A percentile compares a stretch with the other conserved stretches of the same genome.
These are phyloP conservation scores for Actinopyga echinites DNA, from an alignment of 53 echinoderm and acorn worm species.

Conservation along the genomic window DNA sequence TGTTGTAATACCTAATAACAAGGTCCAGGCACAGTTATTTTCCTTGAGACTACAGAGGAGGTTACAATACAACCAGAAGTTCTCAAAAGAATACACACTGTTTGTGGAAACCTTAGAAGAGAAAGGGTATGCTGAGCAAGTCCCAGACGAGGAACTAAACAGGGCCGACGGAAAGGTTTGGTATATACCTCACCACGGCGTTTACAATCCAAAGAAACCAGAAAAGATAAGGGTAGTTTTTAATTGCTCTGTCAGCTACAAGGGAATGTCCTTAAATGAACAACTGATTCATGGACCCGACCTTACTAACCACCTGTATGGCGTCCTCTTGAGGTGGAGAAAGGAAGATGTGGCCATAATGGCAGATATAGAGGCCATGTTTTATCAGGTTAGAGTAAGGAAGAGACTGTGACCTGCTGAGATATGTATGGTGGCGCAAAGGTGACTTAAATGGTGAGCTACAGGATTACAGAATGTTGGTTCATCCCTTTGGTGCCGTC, in stretches of 20 bases:
- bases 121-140: constrained; percentile 59
- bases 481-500: constrained; percentile 63
- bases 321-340: constrained; percentile 61
- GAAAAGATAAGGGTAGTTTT: constrained; percentile 65
- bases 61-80: constrained; percentile 45
- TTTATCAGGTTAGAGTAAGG: constrained; percentile 59
- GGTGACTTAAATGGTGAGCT: constrained; percentile 50
- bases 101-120: constrained; percentile 60
- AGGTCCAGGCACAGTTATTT: constrained; percentile 46
- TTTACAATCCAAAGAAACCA: constrained; percentile 51
- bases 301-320: constrained; percentile 50
- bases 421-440: constrained; percentile 72
- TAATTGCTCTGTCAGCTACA: constrained; percentile 58
- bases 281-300: constrained; percentile 63
- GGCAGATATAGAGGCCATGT: constrained; percentile 77
- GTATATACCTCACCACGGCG: constrained; percentile 63
- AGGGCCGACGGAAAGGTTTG: constrained; percentile 30
- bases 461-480: constrained; percentile 61
- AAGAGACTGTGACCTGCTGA: constrained; percentile 51
- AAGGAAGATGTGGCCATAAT: constrained; percentile 62
- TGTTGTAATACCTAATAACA: constrained; percentile 56
- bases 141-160: constrained; percentile 16
- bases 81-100: constrained; percentile 47
- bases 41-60: constrained; percentile 38
- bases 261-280: constrained; percentile 52